These are phyloP conservation scores for Cosmia pyralina DNA, from an alignment of 2,888 invertebrate species.

Conservation along the genomic window DNA sequence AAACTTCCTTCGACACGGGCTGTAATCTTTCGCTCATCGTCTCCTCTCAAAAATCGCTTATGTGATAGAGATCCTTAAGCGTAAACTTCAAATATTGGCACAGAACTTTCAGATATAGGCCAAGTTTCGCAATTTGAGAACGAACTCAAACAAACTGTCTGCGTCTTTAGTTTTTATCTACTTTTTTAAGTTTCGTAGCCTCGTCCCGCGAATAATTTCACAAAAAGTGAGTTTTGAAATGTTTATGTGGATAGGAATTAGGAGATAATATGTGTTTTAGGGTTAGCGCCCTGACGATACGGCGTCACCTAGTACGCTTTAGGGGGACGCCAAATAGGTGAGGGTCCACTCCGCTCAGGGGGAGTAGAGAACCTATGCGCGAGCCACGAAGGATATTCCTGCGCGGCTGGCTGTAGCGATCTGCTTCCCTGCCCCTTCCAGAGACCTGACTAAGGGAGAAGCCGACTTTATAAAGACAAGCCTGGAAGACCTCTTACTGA, in stretches of 20 bases:
- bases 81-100: slow-evolving; percentile 59
- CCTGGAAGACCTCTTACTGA: no score
- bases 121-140: slow-evolving; percentile 58
- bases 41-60: slow-evolving; percentile 37
- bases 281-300: no score
- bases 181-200: slow-evolving; percentile 43
- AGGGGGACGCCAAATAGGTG: no score
- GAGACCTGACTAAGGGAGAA: no score
- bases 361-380: no score
- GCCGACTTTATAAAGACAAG: no score
- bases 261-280: background rate
- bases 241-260: background rate
- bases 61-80: slow-evolving; percentile 24
- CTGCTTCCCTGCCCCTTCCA: no score
- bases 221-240: slow-evolving; percentile 12
- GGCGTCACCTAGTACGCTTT: no score
- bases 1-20: slow-evolving; percentile 1
- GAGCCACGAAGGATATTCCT: no score
- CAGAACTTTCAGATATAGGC: slow-evolving; percentile 51
- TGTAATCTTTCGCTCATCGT: slow-evolving; percentile 22
- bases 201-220: slow-evolving; percentile 12
- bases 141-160: slow-evolving; percentile 51
- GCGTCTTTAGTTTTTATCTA: slow-evolving; percentile 48
- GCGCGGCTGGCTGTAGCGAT: no score
- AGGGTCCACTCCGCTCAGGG: no score